A percentile compares a stretch with the other conserved stretches of the same genome.
Conservation (phyloP, 2,797 vertebrate genomes). For the Manis javanica region DNA sequence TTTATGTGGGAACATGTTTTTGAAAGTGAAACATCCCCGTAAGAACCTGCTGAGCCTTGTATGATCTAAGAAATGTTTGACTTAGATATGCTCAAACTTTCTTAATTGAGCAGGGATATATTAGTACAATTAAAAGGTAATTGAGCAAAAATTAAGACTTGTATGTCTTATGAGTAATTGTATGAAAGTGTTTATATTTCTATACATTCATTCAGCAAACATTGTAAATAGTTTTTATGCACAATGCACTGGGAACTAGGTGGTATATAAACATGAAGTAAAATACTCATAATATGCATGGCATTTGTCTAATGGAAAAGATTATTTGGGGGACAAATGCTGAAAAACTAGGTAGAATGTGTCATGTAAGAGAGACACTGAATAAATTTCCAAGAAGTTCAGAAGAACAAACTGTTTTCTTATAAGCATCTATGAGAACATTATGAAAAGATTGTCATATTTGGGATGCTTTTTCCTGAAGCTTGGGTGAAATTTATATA, state of each 20-base stretch:
- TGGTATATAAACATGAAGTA: not conserved
- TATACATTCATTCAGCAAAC: not conserved
- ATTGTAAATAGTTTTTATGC: not conserved
- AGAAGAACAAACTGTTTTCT: not conserved
- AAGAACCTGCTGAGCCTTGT: not conserved
- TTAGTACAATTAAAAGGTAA: not conserved
- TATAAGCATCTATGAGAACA: not conserved
- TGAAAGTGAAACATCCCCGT: not conserved
- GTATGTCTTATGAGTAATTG: not conserved
- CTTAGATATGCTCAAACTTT: not conserved
- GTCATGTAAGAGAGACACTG: not conserved
- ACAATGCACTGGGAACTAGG: not conserved
- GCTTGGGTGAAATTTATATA: not conserved
- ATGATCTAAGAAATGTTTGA: not conserved
- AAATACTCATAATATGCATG: not conserved
- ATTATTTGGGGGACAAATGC: not conserved
- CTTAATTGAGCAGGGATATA: not conserved
- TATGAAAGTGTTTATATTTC: not conserved
- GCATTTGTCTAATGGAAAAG: not conserved
- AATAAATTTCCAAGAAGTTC: not conserved
- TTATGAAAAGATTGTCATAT: not conserved
- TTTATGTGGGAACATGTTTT: not conserved
- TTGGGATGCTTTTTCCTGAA: not conserved
- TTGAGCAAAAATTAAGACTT: not conserved
- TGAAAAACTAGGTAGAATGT: not conserved